A percentile compares a stretch with the other conserved stretches of the same genome.
Conservation (phyloP, 2,113 vertebrate species). For the Rhea americana region DNA sequence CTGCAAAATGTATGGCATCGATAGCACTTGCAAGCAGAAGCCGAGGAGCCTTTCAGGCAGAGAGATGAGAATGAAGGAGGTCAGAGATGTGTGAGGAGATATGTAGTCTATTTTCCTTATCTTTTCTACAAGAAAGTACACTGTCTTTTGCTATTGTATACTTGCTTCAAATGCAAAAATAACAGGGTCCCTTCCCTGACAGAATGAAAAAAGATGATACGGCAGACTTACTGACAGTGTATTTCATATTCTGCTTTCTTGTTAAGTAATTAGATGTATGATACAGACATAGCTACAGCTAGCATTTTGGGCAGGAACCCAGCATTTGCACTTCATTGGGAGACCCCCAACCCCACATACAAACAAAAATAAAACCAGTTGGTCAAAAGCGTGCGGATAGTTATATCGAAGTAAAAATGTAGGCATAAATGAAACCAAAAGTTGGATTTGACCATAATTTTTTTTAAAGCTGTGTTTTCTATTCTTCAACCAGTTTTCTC, state of each 20-base stretch:
- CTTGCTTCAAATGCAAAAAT: not conserved
- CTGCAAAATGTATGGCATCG: not conserved
- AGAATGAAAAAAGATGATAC: not conserved
- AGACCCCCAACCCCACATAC: not conserved
- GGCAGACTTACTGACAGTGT: not conserved
- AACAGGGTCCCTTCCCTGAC: not conserved
- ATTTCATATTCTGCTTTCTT: not conserved
- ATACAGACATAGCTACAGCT: not conserved
- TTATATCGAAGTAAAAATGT: not conserved
- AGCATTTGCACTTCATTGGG: not conserved
- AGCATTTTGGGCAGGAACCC: not conserved
- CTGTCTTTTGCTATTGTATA: not conserved
- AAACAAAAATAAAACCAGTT: not conserved
- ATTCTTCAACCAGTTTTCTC: not conserved
- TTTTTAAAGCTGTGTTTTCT: not conserved
- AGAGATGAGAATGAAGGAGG: not conserved
- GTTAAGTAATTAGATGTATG: not conserved
- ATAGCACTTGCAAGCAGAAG: not conserved
- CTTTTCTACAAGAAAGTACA: not conserved
- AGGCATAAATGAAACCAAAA: not conserved
- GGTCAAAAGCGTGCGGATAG: not conserved
- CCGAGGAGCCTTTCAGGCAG: not conserved
- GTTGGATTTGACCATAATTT: not conserved
- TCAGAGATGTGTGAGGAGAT: not conserved
- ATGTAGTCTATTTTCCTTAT: not conserved